Base-by-base conservation (phyloP, 2,113 vertebrate genomes). In the Cheilinus undulatus region DNA sequence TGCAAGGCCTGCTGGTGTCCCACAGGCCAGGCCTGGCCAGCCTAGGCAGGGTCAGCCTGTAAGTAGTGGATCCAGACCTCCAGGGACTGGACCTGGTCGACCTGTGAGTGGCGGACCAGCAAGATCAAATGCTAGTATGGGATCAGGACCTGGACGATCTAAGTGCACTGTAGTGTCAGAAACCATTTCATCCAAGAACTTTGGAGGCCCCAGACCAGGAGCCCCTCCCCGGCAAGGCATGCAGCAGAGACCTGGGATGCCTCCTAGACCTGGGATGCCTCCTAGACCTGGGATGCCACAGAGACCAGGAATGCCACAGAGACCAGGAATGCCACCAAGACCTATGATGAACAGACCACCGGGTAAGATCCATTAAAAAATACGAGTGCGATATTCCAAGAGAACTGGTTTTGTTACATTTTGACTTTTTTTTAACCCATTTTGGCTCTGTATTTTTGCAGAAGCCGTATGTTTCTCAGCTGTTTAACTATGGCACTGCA, bases 151-250 rank as follows among this genome's bases (percentile, higher is more conserved):
- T 28, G 95, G 83, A 17, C 92, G 87, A 90, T 95, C 96, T 3
- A 95, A 89, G 62, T 99, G 98, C 80, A 99, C 97, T 72, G 97
- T 99, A 8, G 94, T 98, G 42, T 95, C 97, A 0, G 97, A 99
- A 92, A 99, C 97, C 13, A 97, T 99, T 82, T 99, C 97, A 68
- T 96, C 96, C 11, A 99, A 97, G 91, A 97, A 97, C 88, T 91
- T 98, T 17, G 87, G 93, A 53, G 84, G 89, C 52, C 51, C 38
- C 27, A 91, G 84, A 66, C 76, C 80, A 2, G 84, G 85, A 0
- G 65, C 12, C 13, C 86, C 89, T 13, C 7, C 88, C 69, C 86
- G 85, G 17, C 64, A 86, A 73, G 89, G 85, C 0, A 73, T 84
- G 57, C 82, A 26, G 3, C 73, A 51, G 79, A 92, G 77, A 81